phyloP scores from a whole-genome alignment of 1,140 invertebrate genomes.

The Colletes gigas region DNA sequence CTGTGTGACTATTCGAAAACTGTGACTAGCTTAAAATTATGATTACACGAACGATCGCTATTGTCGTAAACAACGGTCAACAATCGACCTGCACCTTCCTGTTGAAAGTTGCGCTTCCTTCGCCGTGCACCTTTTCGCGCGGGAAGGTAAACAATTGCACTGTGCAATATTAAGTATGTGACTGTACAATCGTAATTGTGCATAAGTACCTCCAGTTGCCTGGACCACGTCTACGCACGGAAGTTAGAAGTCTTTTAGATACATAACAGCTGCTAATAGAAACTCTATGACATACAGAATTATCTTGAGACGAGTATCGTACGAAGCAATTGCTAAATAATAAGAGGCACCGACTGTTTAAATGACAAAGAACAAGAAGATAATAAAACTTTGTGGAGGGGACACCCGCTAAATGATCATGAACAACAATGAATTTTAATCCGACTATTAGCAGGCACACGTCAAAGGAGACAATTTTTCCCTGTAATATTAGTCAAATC shows the following conservation, averaged over 20 bases:
- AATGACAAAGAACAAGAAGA: too few relatives aligned
- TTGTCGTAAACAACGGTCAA: conserved; percentile 33
- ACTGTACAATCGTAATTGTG: conserved; percentile 45
- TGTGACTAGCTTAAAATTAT: conserved; percentile 62
- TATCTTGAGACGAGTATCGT: not conserved
- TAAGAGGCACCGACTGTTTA: too few relatives aligned
- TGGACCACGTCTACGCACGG: conserved; percentile 45
- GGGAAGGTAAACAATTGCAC: not conserved
- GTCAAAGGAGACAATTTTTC: not conserved
- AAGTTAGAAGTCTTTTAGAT: conserved; percentile 50
- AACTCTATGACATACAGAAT: not conserved
- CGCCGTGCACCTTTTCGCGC: not conserved
- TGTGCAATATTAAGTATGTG: conserved; percentile 27
- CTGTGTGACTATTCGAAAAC: conserved; percentile 50
- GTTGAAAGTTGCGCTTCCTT: not conserved
- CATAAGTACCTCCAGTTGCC: conserved; percentile 22
- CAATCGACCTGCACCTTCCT: not conserved
- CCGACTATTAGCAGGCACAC: too few relatives aligned
- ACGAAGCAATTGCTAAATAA: not conserved
- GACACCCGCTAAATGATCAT: too few relatives aligned
- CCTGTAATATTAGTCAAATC: not conserved
- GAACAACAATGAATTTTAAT: too few relatives aligned
- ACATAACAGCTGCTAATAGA: conserved; percentile 43
- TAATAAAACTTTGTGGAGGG: too few relatives aligned
- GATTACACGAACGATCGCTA: conserved; percentile 44